These are phyloP conservation scores for Eurois occulta DNA, from an alignment of 2,888 invertebrate species.

Conservation along the genomic window DNA sequence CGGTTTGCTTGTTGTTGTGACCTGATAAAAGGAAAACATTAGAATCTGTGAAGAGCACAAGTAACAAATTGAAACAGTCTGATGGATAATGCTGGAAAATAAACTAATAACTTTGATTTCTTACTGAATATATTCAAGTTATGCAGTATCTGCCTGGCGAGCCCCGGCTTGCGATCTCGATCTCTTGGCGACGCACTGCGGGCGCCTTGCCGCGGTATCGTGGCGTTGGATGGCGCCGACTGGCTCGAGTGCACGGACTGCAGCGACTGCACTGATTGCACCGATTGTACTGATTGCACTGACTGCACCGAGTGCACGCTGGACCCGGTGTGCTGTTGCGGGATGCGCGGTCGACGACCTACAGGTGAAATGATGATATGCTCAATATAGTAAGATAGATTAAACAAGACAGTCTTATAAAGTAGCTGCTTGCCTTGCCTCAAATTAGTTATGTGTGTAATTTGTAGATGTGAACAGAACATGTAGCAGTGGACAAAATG, in stretches of 20 bases:
- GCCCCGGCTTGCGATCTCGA: constrained; percentile 85
- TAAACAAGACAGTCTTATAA: neutral
- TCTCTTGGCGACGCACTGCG: constrained; percentile 82
- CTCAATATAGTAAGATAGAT: neutral
- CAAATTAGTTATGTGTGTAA: neutral
- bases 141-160: constrained; percentile 94
- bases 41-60: neutral
- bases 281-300: constrained; percentile 69
- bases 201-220: constrained; percentile 66
- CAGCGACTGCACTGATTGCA: constrained; percentile 65
- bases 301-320: constrained; percentile 84
- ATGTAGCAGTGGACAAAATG: neutral
- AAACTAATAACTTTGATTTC: neutral
- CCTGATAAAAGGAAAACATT: constrained; percentile 70
- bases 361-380: constrained; percentile 8
- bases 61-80: neutral
- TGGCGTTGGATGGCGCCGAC: constrained; percentile 41
- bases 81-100: neutral
- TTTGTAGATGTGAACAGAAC: neutral
- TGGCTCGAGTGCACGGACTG: constrained; percentile 66
- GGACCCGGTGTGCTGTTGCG: constrained; percentile 87
- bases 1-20: constrained; percentile 78
- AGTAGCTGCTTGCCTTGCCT: neutral
- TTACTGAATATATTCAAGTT: constrained; percentile 95
- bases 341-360: constrained; percentile 81